Evolutionary conservation across 2,113 vertebrate species (phyloP).

Genomic region (Perccottus glenii): DNA sequence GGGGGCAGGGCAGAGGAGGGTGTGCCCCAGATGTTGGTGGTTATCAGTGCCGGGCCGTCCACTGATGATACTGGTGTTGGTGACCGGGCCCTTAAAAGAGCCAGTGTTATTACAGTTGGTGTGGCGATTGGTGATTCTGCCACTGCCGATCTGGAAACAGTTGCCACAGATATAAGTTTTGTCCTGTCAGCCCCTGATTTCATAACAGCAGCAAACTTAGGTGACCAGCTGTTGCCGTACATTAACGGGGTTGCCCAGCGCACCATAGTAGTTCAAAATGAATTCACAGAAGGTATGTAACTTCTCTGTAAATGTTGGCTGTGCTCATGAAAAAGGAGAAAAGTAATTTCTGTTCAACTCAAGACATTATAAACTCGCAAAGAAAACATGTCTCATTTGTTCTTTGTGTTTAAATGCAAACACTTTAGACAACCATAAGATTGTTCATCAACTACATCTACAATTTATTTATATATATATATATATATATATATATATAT

Average conservation of each 20-base stretch:
- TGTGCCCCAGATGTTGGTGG: conserved; percentile 90
- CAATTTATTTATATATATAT: no score
- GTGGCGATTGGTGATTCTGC: conserved; percentile 83
- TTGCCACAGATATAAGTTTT: conserved; percentile 89
- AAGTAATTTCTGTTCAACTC: no score
- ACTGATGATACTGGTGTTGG: conserved; percentile 89
- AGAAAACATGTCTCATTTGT: no score
- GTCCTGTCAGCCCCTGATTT: conserved; percentile 86
- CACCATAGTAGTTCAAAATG: conserved; percentile 86
- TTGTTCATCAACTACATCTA: no score
- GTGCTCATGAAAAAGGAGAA: conserved; percentile 26
- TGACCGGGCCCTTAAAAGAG: conserved; percentile 87
- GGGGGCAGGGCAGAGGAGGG: conserved; percentile 93
- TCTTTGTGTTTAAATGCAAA: no score
- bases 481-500: no score
- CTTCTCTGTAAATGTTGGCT: conserved; percentile 52
- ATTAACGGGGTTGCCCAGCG: conserved; percentile 89
- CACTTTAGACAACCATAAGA: no score
- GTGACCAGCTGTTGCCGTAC: conserved; percentile 84
- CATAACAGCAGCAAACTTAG: conserved; percentile 80
- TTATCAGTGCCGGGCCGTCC: conserved; percentile 90
- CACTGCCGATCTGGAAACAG: conserved; percentile 85
- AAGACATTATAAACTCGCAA: no score
- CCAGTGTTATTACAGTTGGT: conserved; percentile 85
- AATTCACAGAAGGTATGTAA: conserved; percentile 96